Evolutionary conservation across 2,888 invertebrate genomes (phyloP).

Genomic region (Tuta absoluta): DNA sequence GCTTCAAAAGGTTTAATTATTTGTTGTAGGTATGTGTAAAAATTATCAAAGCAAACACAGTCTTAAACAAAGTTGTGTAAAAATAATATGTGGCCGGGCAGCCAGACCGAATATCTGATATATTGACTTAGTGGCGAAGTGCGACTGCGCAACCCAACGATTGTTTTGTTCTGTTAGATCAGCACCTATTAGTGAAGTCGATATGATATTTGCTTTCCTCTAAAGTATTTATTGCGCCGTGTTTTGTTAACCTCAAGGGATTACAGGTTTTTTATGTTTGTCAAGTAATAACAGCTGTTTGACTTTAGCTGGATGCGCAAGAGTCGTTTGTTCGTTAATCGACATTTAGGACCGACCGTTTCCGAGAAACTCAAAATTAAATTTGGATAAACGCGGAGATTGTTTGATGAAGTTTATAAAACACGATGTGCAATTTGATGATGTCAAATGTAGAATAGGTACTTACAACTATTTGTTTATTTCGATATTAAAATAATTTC

Average conservation of each 20-base stretch:
- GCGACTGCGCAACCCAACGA: constrained; percentile 55
- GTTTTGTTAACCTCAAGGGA: constrained; percentile 78
- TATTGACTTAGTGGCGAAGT: constrained; percentile 57
- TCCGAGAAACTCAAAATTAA: neutral
- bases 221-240: constrained; percentile 74
- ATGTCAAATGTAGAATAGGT: neutral
- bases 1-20: no score
- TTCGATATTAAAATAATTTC: neutral
- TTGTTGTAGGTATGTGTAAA: no score
- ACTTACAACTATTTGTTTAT: neutral
- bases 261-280: constrained; percentile 74
- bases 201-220: constrained; percentile 60
- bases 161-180: constrained; percentile 67
- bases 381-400: neutral
- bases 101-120: constrained; percentile 42
- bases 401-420: neutral
- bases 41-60: no score
- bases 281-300: constrained; percentile 72
- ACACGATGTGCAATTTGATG: neutral
- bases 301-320: constrained; percentile 41
- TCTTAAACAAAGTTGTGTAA: constrained; percentile 11
- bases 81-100: constrained; percentile 32
- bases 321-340: constrained; percentile 17
- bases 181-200: constrained; percentile 69
- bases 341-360: constrained; percentile 17